Evolutionary conservation across 37 sponge, comb jelly and placozoan species (phyloP).

Genomic region (Petrosia ficiformis): DNA sequence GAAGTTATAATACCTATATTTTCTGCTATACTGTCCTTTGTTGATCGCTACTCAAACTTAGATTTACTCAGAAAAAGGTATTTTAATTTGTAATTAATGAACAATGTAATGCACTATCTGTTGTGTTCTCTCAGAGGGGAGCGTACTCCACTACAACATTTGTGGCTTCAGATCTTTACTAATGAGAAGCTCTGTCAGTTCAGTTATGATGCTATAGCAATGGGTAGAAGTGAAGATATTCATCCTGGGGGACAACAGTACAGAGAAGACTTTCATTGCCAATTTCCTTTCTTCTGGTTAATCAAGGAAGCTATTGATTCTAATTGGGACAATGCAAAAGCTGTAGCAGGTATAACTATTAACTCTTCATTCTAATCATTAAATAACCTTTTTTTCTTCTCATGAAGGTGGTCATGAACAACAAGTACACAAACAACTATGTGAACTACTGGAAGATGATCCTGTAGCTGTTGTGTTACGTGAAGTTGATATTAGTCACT

Average conservation of each 20-base stretch:
- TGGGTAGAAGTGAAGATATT: no score
- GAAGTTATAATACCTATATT: conserved; percentile 55
- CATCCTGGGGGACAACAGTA: no score
- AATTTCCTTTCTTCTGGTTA: conserved; percentile 87
- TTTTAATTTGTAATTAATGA: no score
- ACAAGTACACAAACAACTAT: conserved; percentile 20
- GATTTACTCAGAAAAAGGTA: no score
- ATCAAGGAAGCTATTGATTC: conserved; percentile 58
- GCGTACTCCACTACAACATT: no score
- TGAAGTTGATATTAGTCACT: conserved; percentile 4
- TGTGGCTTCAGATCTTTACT: no score
- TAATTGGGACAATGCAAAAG: conserved; percentile 42
- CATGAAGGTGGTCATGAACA: conserved; percentile 6
- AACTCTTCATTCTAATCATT: background rate
- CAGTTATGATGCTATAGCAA: no score
- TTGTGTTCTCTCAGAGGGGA: no score
- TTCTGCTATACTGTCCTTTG: conserved; percentile 48
- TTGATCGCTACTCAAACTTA: conserved; percentile 65
- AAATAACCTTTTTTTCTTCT: no score
- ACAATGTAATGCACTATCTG: no score
- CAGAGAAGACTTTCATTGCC: conserved; percentile 54
- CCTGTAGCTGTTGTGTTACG: conserved; percentile 27
- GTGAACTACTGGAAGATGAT: conserved; percentile 31
- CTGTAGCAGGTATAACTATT: background rate
- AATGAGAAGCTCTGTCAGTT: no score